Conservation (phyloP, 2,113 vertebrate species). For the Lonchura striata region DNA sequence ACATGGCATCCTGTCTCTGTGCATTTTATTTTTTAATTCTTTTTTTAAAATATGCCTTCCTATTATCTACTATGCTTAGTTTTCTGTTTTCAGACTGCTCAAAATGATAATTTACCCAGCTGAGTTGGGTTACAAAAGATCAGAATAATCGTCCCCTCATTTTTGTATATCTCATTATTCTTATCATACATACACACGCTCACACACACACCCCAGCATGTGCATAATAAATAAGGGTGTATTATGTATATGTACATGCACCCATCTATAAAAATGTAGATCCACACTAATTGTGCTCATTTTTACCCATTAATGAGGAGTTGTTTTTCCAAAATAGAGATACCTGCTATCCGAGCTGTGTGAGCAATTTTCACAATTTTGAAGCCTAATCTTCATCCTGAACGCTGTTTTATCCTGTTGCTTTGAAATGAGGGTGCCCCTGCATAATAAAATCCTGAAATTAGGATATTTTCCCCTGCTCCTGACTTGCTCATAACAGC, state of each 20-base stretch:
- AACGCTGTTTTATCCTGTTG: background rate
- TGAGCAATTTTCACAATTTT: background rate
- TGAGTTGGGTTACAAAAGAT: background rate
- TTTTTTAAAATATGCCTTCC: slow-evolving; percentile 4
- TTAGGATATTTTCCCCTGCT: background rate
- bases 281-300: background rate
- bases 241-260: background rate
- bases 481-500: background rate
- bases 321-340: background rate
- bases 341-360: background rate
- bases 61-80: background rate
- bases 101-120: slow-evolving; percentile 2
- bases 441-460: background rate
- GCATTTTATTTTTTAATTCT: slow-evolving; percentile 19
- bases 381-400: background rate
- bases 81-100: background rate
- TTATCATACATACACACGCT: slow-evolving; percentile 6
- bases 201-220: background rate
- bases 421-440: background rate
- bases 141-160: slow-evolving; percentile 6
- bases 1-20: slow-evolving; percentile 10
- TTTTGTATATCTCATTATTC: slow-evolving; percentile 47
- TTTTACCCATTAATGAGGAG: slow-evolving; percentile 19
- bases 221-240: slow-evolving; percentile 9
- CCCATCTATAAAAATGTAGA: background rate